Evolutionary conservation across 2,888 invertebrate species (phyloP), one percentile per base, ranked within the genome.

Genomic region (Loripinus fragilis): DNA sequence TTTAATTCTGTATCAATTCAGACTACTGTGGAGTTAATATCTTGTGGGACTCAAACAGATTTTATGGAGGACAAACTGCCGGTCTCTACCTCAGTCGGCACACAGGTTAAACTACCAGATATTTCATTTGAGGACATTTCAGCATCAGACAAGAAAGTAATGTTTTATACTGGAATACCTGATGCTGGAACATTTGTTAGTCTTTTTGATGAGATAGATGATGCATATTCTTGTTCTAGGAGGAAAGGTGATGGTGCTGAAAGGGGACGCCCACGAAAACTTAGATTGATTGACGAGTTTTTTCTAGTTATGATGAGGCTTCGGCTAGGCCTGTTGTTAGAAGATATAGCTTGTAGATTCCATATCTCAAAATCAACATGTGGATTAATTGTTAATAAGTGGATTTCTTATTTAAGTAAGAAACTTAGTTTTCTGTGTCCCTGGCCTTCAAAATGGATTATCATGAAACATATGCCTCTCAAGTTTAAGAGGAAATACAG

Each of bases 131-230:
- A 72, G 45, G 80, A 80, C 65, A 82, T 82, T 23, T 28, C 55
- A 17, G 23, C 7, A 10, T 5, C 7, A 71, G 68, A 66, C 8
- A 28, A 73, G 20, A 69, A 77, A 28, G 52, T 68, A 25, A 65
- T 69, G 45, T 79, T 82, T 65, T 78, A 80, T 68, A 80, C 80
- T 48, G 75, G 80, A 15, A 30, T 83, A 15, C 80, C 80, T 20
- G 66, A 71, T 55, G 60, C 33, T 30, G 45, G 28, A 12, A 74
- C 69, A 38, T 81, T 85, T 69, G 23, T 48, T 15, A 45, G 65
- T 1, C 35, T 79, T 10, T 85, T 78, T 78, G 74, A 82, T 38
- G 78, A 75, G 55, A 10, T 81, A 25, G 38, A 38, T 38, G 38
- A 38, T 38, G 38, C 12, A 38, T 8, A 38, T 38, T 8, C 12